Evolutionary conservation across 1,140 invertebrate genomes (phyloP).

Genomic region (Leptoteleia sp.): DNA sequence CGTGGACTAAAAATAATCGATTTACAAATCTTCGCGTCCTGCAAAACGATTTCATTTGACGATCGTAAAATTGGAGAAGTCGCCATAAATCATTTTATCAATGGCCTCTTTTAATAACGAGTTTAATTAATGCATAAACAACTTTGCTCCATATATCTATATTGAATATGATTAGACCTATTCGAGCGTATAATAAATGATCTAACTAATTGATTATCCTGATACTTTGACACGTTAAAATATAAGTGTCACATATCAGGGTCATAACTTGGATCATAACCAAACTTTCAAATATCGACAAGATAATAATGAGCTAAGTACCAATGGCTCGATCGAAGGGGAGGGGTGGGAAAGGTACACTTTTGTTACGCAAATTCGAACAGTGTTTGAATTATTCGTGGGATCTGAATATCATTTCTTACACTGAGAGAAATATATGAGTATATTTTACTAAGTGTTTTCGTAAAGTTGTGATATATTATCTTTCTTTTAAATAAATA

Average conservation of each 20-base stretch:
- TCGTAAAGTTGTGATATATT: no score
- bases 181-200: slow-evolving; percentile 1
- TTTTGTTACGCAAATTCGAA: no score
- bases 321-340: no score
- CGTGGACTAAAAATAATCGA: slow-evolving; percentile 10
- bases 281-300: not conserved
- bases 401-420: no score
- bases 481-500: no score
- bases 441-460: no score
- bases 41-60: slow-evolving; percentile 1
- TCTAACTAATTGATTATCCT: slow-evolving; percentile 2
- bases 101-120: not conserved
- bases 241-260: not conserved
- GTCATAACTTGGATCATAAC: not conserved
- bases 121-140: not conserved
- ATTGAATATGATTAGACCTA: slow-evolving; percentile 3
- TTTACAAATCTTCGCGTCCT: slow-evolving; percentile 1
- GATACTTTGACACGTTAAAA: not conserved
- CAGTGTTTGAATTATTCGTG: no score
- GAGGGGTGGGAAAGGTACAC: no score
- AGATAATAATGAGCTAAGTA: not conserved
- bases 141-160: not conserved
- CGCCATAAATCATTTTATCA: no score
- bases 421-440: no score
- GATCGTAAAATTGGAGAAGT: no score